These are phyloP conservation scores for Chelonus formosanus DNA, from an alignment of 2,888 invertebrate species.

Conservation along the genomic window DNA sequence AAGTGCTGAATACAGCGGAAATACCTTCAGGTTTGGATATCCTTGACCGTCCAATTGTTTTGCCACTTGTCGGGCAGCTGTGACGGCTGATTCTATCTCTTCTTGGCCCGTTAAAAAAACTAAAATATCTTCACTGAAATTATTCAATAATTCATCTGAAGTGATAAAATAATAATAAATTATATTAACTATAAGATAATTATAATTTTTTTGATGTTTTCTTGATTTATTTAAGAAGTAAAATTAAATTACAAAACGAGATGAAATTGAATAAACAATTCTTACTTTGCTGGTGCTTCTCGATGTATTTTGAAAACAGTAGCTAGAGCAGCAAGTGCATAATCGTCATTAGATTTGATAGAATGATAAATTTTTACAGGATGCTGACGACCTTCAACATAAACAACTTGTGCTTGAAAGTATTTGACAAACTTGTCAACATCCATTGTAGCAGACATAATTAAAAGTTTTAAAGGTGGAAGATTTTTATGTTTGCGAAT, in stretches of 20 bases:
- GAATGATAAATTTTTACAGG: slow-evolving; percentile 81
- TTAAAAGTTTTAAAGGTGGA: slow-evolving; percentile 76
- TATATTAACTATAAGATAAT: not conserved
- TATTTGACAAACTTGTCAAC: slow-evolving; percentile 91
- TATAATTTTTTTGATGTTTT: not conserved
- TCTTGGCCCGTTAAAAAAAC: slow-evolving; percentile 97
- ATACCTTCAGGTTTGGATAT: slow-evolving; percentile 76
- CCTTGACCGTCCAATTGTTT: slow-evolving; percentile 73
- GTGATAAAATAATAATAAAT: not conserved
- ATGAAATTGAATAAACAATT: slow-evolving; percentile 33
- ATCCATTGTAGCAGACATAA: slow-evolving; percentile 98
- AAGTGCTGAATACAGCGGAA: slow-evolving; percentile 91
- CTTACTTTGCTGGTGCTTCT: slow-evolving; percentile 81
- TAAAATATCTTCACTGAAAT: slow-evolving; percentile 84
- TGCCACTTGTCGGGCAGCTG: slow-evolving; percentile 77
- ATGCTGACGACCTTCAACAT: slow-evolving; percentile 88
- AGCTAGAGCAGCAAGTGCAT: slow-evolving; percentile 82
- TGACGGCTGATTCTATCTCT: slow-evolving; percentile 89
- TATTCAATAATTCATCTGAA: not conserved
- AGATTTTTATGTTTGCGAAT: slow-evolving; percentile 72
- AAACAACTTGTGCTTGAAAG: slow-evolving; percentile 86
- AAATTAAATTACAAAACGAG: no score
- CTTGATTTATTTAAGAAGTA: no score
- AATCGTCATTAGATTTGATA: slow-evolving; percentile 80
- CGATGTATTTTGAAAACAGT: slow-evolving; percentile 91